Evolutionary conservation across 2,113 vertebrate species (phyloP).

Genomic region (Tupaia chinensis): DNA sequence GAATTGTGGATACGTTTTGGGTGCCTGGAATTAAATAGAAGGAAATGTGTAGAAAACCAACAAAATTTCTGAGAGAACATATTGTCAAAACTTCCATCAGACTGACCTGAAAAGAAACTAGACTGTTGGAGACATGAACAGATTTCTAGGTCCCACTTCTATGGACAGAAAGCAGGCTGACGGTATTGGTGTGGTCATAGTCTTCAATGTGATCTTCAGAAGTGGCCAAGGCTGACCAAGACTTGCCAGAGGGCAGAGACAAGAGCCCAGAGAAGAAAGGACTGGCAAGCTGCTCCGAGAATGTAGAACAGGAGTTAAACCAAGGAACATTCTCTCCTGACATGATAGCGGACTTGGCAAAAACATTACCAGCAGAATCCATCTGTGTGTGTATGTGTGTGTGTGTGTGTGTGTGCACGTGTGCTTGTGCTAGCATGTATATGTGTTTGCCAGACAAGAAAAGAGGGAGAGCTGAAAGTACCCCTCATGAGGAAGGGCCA

Average conservation of each 20-base stretch:
- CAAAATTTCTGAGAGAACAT: not conserved
- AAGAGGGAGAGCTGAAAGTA: no score
- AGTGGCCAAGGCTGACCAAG: not conserved
- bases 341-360: not conserved
- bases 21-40: not conserved
- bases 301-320: no score
- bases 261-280: not conserved
- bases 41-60: not conserved
- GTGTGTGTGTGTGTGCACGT: no score
- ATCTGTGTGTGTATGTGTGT: no score
- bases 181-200: not conserved
- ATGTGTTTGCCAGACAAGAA: no score
- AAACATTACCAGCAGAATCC: not conserved
- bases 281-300: not conserved
- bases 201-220: not conserved
- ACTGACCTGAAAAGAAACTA: not conserved
- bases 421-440: no score
- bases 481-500: no score
- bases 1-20: not conserved
- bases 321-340: not conserved
- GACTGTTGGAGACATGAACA: not conserved
- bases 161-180: not conserved
- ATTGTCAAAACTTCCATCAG: not conserved
- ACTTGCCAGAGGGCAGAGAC: not conserved
- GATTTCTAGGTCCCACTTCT: not conserved